Evolutionary conservation across 2,113 vertebrate species (phyloP), one percentile per base, ranked within the genome.

Genomic region (Pedionomus torquatus): DNA sequence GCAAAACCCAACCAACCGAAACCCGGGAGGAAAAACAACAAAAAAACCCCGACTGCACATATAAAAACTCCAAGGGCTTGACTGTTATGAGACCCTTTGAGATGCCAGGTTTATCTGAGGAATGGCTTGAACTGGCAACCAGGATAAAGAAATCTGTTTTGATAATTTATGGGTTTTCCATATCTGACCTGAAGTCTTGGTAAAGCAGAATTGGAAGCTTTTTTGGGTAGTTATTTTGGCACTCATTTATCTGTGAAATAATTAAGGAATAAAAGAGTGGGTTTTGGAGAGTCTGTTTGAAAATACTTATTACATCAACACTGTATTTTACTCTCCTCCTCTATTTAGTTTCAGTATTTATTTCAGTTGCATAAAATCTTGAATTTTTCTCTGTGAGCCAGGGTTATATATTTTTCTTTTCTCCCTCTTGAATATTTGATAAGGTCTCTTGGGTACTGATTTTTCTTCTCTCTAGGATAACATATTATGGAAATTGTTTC

Each of bases 401-500:
- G 60, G 26, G 24, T 52, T 75, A 25, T 72, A 20, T 83, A 44
- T 39, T 46, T 78, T 64, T 43, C 41, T 43, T 23, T 28, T 7
- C 10, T 16, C 37, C 3, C 23, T n/a, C 54, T 5, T 77, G 75
- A 90, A 77, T 93, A 83, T 92, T 85, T 96, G 46, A 55, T 88
- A 5, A 66, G 4, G 37, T 92, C 88, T 85, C 85, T 57, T 74
- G 90, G 66, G 82, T 37, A 16, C 70, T 37, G 92, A 64, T 93
- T 88, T 94, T 81, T 75, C 64, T 85, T 55, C 30, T 92, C 52
- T 63, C 74, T 39, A 44, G 52, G 76, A 44, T 93, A 86, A 81
- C 51, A 4, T 30, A 17, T 89, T 78, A 89, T 89, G 89, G 83
- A 75, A 91, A 92, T 96, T 19, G 51, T 86, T 92, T 95, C 83